Conservation (phyloP, 2,797 vertebrate species). For the Simalia tracyae region DNA sequence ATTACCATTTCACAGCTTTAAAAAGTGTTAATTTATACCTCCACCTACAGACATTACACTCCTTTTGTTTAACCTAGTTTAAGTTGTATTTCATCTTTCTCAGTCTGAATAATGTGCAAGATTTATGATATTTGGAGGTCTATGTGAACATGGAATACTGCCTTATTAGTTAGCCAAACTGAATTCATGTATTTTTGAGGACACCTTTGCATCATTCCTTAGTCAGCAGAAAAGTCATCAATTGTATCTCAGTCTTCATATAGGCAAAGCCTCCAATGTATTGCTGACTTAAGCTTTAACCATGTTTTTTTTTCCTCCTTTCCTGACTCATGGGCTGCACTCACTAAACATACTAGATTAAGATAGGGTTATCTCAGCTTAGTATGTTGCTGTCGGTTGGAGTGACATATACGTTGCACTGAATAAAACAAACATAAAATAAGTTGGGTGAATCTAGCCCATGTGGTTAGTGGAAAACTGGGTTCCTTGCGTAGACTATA, state of each 20-base stretch:
- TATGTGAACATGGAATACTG: background rate
- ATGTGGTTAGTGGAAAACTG: too few relatives aligned
- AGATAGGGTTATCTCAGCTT: too few relatives aligned
- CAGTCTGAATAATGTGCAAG: background rate
- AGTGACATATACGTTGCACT: too few relatives aligned
- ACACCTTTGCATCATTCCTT: background rate
- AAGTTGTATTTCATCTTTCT: conserved; percentile 23
- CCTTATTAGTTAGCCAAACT: background rate
- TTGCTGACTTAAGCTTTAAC: too few relatives aligned
- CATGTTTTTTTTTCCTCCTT: background rate
- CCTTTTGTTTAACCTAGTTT: conserved; percentile 31
- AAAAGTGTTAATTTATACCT: conserved; percentile 48
- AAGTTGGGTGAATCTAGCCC: too few relatives aligned
- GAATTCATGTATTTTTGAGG: background rate
- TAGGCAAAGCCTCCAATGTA: background rate
- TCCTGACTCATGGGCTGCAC: background rate
- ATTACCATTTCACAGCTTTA: conserved; percentile 41
- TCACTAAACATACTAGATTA: too few relatives aligned
- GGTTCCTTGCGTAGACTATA: too few relatives aligned
- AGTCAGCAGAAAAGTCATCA: background rate
- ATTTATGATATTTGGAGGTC: background rate
- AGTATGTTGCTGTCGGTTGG: too few relatives aligned
- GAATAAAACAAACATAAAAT: too few relatives aligned
- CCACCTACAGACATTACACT: too few relatives aligned
- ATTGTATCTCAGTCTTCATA: background rate